Percentiles rank a stretch among this genome's conserved stretches.
Evolutionary conservation across 2,113 vertebrate species (phyloP).

Genomic region (Eudyptes chrysolophus): DNA sequence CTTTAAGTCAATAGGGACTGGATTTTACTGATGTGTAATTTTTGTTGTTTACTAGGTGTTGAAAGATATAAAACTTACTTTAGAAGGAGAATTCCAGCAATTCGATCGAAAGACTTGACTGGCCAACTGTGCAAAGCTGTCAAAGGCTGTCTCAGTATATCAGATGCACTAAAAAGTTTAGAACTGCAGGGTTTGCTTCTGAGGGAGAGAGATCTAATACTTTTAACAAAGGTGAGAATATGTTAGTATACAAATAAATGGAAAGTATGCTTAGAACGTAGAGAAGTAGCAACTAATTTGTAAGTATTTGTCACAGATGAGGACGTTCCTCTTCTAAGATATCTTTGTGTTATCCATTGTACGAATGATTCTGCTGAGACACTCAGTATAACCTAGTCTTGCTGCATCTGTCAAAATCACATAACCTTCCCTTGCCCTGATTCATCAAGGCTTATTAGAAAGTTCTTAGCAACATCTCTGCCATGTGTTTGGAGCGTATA

Average conservation of each 20-base stretch:
- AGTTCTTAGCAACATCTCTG: not conserved
- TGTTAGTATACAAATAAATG: not conserved
- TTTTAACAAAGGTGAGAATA: slow-evolving; percentile 85
- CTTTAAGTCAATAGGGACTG: not conserved
- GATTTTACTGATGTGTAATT: not conserved
- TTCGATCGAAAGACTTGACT: slow-evolving; percentile 87
- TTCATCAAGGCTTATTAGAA: not conserved
- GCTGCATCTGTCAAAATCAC: not conserved
- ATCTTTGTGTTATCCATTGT: not conserved
- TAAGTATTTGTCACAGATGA: not conserved
- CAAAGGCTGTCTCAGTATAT: slow-evolving; percentile 83
- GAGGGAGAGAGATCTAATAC: slow-evolving; percentile 85
- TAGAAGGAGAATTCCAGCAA: slow-evolving; percentile 81
- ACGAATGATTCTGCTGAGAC: not conserved
- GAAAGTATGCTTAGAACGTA: not conserved
- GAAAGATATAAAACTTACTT: slow-evolving; percentile 72
- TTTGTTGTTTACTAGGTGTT: slow-evolving; percentile 66
- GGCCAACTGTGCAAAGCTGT: slow-evolving; percentile 88
- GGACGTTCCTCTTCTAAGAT: not conserved
- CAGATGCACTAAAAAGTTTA: slow-evolving; percentile 81
- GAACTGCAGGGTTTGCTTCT: slow-evolving; percentile 89
- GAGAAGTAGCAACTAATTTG: not conserved
- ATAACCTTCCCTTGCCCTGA: not conserved
- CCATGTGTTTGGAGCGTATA: rapidly evolving
- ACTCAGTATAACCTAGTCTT: not conserved